A percentile compares a stretch with the other conserved stretches of the same genome.
phyloP scores from a whole-genome alignment of 2,888 invertebrate genomes.

The Diplazon laetatorius region DNA sequence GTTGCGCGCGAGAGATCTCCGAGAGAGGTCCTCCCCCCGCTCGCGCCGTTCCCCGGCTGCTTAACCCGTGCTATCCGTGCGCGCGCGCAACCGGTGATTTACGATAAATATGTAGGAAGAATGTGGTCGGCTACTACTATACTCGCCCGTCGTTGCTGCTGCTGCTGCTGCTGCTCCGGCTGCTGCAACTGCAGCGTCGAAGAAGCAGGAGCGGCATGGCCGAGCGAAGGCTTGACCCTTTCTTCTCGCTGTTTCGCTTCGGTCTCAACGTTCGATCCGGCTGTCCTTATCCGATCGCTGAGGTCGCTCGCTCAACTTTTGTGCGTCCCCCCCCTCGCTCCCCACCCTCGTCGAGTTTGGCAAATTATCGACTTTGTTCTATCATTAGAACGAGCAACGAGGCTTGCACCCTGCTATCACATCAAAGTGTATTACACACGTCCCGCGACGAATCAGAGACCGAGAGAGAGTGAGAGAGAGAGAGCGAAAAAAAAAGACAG shows the following conservation, averaged over 20 bases:
- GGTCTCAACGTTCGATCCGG: slow-evolving; percentile 5
- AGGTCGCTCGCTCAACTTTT: slow-evolving; percentile 38
- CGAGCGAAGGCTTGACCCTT: slow-evolving; percentile 54
- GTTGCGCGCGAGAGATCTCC: slow-evolving; percentile 44
- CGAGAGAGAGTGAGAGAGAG: too few species aligned
- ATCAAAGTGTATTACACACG: background rate
- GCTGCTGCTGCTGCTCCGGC: background rate
- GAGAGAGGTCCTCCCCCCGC: slow-evolving; percentile 45
- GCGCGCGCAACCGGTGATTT: slow-evolving; percentile 61
- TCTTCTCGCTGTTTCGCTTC: slow-evolving; percentile 36
- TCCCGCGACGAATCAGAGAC: too few species aligned
- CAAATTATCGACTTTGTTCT: slow-evolving; percentile 62
- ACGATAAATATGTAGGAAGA: slow-evolving; percentile 64
- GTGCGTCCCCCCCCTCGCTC: slow-evolving; percentile 43
- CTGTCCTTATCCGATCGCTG: slow-evolving; percentile 16
- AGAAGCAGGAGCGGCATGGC: slow-evolving; percentile 41
- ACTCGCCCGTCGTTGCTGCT: slow-evolving; percentile 43
- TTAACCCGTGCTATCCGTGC: slow-evolving; percentile 51
- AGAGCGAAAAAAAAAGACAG: too few species aligned
- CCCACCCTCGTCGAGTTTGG: too few species aligned
- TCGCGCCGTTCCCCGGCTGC: slow-evolving; percentile 28
- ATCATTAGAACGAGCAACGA: slow-evolving; percentile 62
- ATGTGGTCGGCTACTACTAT: slow-evolving; percentile 61
- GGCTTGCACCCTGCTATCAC: slow-evolving; percentile 47
- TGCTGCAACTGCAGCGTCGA: too few species aligned